Base-by-base conservation (phyloP, 2,888 invertebrate species). In the Allygus modestus region DNA sequence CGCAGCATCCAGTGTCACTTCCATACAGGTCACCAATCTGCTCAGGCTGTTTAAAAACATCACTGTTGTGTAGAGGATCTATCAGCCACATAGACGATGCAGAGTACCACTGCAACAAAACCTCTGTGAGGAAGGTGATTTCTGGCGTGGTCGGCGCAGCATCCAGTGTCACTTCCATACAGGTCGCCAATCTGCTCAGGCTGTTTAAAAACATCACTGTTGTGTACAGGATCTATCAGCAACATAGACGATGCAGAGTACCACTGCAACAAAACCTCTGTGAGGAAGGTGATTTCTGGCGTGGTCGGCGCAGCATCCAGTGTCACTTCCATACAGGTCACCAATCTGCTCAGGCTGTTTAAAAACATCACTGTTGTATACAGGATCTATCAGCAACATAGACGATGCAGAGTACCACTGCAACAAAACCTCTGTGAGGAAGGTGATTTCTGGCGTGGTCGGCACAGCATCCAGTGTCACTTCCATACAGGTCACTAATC, bases 401-500 rank as follows among this genome's bases (percentile, higher is more conserved):
- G 97, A 97, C 88, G 97, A 97, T 71, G 96, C 95, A 9, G 96
- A 97, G 90, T 94, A 95, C 90, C 94, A 95, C 89, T 97, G 97
- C 91, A 95, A 95, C 90, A 96, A 96, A 89, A 95, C 95, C 0
- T 94, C 96, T 88, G 94, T 96, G 84, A 92, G 96, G 81, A 97
- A 97, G 90, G 96, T 97, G 77, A 97, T 97, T 88, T 96, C 96
- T 5, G 97, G 97, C 0, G 97, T 97, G 12, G 95, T 97, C 43
- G 97, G 96, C 2, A 97, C 97, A 5, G 96, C 97, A 23, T 97
- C 97, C 65, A 97, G 97, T 88, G 98, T 98, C 88, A 98, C 98
- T 79, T 98, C 98, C 71, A 98, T 98, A 89, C 98, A 98, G 92
- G 98, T 98, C 85, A 98, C 98, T 86, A 98, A 97, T 91, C 97